A percentile compares a stretch with the other conserved stretches of the same genome.
Evolutionary conservation across 2,888 invertebrate species (phyloP).

Genomic region (Lingula anatina): DNA sequence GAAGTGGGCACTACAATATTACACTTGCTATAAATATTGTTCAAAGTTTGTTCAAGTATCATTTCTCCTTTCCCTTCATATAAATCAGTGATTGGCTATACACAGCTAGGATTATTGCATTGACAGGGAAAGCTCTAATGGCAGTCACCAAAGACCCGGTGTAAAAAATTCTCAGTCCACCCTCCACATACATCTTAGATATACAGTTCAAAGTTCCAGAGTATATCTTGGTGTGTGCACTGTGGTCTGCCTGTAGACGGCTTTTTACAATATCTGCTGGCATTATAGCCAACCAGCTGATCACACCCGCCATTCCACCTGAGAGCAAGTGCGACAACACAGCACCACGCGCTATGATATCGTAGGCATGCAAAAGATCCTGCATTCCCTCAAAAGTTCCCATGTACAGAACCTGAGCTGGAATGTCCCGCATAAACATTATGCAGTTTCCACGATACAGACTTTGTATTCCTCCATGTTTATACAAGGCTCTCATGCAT

Average conservation of each 20-base stretch:
- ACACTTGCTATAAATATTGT: too few species aligned
- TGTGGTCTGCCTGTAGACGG: constrained; percentile 68
- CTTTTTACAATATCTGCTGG: constrained; percentile 74
- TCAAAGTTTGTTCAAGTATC: too few species aligned
- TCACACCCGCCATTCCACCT: constrained; percentile 55
- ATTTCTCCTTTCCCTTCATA: too few species aligned
- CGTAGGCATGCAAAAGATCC: constrained; percentile 48
- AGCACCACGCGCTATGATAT: constrained; percentile 49
- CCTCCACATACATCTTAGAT: constrained; percentile 56
- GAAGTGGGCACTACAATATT: too few species aligned
- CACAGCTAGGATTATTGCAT: constrained; percentile 62
- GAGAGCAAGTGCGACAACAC: constrained; percentile 37
- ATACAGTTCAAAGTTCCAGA: constrained; percentile 61
- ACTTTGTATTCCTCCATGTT: constrained; percentile 46
- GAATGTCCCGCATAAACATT: constrained; percentile 57
- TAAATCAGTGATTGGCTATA: too few species aligned
- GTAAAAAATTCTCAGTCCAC: constrained; percentile 61
- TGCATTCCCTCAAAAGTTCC: constrained; percentile 60
- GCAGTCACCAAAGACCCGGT: constrained; percentile 62
- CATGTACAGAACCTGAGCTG: constrained; percentile 63
- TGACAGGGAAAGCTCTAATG: constrained; percentile 67
- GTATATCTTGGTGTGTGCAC: constrained; percentile 53
- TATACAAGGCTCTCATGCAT: constrained; percentile 56
- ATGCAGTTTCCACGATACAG: constrained; percentile 44
- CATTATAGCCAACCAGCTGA: constrained; percentile 65